These are phyloP conservation scores for Lateolabrax maculatus DNA, from an alignment of 2,797 vertebrate species.

Conservation along the genomic window DNA sequence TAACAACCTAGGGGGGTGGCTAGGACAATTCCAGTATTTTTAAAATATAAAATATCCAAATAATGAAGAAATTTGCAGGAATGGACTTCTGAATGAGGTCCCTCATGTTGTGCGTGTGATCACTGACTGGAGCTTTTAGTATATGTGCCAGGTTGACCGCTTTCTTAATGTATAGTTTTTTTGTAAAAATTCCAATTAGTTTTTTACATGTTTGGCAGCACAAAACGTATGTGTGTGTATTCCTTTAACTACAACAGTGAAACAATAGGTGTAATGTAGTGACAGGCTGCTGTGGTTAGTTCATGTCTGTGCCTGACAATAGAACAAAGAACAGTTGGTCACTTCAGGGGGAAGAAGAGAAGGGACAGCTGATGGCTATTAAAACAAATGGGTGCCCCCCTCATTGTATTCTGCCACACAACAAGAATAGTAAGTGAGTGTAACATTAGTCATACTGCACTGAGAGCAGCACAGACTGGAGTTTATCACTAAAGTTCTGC, in stretches of 20 bases:
- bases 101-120: too few relatives aligned
- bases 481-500: background rate
- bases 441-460: slow-evolving; percentile 52
- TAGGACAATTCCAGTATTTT: background rate
- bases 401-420: slow-evolving; percentile 19
- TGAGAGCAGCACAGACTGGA: slow-evolving; percentile 12
- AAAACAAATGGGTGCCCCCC: slow-evolving; percentile 4
- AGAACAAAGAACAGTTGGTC: slow-evolving; percentile 65
- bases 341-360: slow-evolving; percentile 49
- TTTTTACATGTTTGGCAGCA: background rate
- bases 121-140: too few relatives aligned
- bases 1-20: background rate
- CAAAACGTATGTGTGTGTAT: background rate
- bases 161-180: background rate
- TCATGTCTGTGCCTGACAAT: slow-evolving; percentile 62
- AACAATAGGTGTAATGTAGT: slow-evolving; percentile 9
- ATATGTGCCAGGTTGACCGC: background rate
- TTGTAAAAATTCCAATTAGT: background rate
- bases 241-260: background rate
- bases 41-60: background rate
- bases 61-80: background rate
- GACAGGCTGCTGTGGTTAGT: slow-evolving; percentile 13
- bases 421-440: slow-evolving; percentile 69
- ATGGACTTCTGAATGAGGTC: too few relatives aligned
- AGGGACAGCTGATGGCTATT: slow-evolving; percentile 68